Evolutionary conservation across 2,888 invertebrate species (phyloP).

Genomic region (Acrobasis repandana): DNA sequence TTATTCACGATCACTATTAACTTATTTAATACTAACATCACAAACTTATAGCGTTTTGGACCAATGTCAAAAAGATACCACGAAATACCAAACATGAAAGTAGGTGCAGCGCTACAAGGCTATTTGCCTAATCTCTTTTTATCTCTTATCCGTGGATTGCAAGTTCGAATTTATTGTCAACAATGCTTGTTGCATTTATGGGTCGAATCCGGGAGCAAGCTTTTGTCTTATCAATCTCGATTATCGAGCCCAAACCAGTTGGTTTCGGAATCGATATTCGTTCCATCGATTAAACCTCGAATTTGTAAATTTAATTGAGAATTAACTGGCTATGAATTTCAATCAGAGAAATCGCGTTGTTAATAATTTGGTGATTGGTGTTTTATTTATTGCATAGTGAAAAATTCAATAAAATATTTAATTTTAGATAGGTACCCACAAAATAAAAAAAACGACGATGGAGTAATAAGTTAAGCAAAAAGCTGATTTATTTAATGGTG

Average conservation of each 20-base stretch:
- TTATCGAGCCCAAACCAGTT: constrained; percentile 13
- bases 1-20: too few species aligned
- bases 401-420: background rate
- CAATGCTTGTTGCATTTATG: constrained; percentile 14
- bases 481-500: too few species aligned
- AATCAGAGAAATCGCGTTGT: background rate
- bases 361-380: background rate
- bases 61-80: too few species aligned
- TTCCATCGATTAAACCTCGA: constrained; percentile 1
- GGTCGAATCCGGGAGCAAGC: constrained; percentile 16
- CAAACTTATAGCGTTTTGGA: too few species aligned
- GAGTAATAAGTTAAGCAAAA: too few species aligned
- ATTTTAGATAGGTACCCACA: too few species aligned
- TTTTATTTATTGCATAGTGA: background rate
- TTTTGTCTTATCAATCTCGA: constrained; percentile 13
- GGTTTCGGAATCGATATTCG: background rate
- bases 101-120: background rate
- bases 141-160: background rate
- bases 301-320: constrained; percentile 1
- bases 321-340: background rate
- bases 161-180: constrained; percentile 6
- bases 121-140: background rate
- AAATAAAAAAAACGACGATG: background rate
- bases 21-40: too few species aligned
- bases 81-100: background rate